Evolutionary conservation across 2,797 vertebrate genomes (phyloP), one percentile per base, ranked within the genome.

Genomic region (Protonibea diacanthus): DNA sequence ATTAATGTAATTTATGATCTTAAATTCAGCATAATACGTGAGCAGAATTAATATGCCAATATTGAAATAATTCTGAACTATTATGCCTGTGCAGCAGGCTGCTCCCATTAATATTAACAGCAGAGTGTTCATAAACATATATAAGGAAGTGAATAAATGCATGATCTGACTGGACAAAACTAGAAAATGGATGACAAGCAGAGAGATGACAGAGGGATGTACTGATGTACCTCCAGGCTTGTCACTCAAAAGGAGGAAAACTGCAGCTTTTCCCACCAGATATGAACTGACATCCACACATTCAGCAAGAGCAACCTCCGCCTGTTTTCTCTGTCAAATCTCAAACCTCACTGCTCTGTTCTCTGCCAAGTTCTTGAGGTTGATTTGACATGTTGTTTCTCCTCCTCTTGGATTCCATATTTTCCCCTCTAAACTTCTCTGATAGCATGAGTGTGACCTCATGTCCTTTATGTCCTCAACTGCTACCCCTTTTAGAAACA

Each of bases 1-100:
- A 38, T 9, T 38, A 38, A 73, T 29, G 18, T 33, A n/a, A 42
- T 45, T 62, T 20, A 44, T 23, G 12, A 76, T 40, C 53, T 40
- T 25, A 49, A 64, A 76, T 55, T 44, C 55, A 15, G 40, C 33
- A 15, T n/a, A 40, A 52, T 11, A 12, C 20, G 40, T 51, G 65
- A 53, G 71, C 68, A 60, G 72, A 68, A 71, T 77, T 27, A 74
- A 83, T 59, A 79, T 9, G 33, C 29, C 18, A 56, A 55, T 56
- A 29, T 57, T 73, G 68, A 85, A 85, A 86, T 88, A 57, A 82
- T 88, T 64, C 76, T 48, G 71, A 82, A 52, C 57, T n/a, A 51
- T 70, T 67, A 60, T 63, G 65, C 63, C 9, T 15, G 71, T 57
- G 80, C 85, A 56, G 76, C 62, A 72, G 76, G 70, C 66, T 48